These are phyloP conservation scores for Anguilla japonica DNA, from an alignment of 2,113 vertebrate species.

Conservation along the genomic window DNA sequence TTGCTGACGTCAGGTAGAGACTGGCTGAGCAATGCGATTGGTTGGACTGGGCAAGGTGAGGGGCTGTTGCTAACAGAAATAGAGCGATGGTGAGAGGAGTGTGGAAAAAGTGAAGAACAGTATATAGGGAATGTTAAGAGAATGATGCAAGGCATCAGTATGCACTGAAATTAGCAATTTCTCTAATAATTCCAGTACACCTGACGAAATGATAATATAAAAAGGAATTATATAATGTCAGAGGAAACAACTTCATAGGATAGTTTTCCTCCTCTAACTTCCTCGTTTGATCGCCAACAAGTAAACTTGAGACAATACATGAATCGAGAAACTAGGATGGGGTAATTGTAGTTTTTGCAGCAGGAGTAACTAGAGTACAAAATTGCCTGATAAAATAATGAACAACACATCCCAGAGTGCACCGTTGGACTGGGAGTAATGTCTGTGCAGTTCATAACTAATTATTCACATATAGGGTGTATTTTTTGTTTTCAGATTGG, in stretches of 20 bases:
- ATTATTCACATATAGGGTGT: conserved; percentile 46
- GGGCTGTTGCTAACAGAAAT: conserved; percentile 82
- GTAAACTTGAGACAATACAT: background rate
- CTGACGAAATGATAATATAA: background rate
- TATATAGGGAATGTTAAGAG: conserved; percentile 26
- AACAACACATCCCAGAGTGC: conserved; percentile 61
- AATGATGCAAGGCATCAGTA: background rate
- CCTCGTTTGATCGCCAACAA: background rate
- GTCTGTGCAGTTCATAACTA: conserved; percentile 68
- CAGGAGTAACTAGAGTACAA: background rate
- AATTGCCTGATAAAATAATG: conserved; percentile 19
- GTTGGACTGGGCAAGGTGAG: conserved; percentile 57
- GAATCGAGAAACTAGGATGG: conserved; percentile 7
- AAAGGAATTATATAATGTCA: background rate
- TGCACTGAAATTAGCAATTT: background rate
- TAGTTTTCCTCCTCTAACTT: background rate
- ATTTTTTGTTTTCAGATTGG: conserved; percentile 68
- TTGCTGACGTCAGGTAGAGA: conserved; percentile 55
- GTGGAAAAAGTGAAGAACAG: conserved; percentile 42
- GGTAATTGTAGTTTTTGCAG: conserved; percentile 32
- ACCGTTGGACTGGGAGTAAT: conserved; percentile 49
- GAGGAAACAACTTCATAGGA: background rate
- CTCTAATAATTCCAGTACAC: background rate
- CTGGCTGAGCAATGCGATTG: conserved; percentile 59
- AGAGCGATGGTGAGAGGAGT: conserved; percentile 1